Percentiles rank a stretch among this genome's conserved stretches.
These are phyloP conservation scores for Archips xylosteana DNA, from an alignment of 2,888 invertebrate genomes.

Conservation along the genomic window DNA sequence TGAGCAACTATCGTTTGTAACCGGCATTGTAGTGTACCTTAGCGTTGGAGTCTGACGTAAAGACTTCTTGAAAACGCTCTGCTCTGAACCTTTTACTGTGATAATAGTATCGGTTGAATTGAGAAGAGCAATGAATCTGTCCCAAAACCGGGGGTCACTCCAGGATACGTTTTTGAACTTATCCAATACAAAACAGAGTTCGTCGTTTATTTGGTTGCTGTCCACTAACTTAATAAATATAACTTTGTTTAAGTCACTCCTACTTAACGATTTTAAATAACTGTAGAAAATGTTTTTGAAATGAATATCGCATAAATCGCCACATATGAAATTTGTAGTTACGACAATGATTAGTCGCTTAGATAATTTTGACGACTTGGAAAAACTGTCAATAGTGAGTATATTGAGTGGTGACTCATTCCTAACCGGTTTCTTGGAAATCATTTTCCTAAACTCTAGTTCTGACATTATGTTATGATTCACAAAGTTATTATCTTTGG, in stretches of 20 bases:
- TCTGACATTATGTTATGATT: conserved; percentile 89
- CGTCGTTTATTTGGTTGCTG: conserved; percentile 79
- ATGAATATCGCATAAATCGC: conserved; percentile 79
- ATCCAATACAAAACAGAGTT: conserved; percentile 77
- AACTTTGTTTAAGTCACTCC: conserved; percentile 78
- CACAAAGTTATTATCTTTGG: conserved; percentile 90
- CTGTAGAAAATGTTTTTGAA: conserved; percentile 82
- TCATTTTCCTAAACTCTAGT: conserved; percentile 89
- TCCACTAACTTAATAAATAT: conserved; percentile 79
- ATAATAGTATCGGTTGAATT: conserved; percentile 87
- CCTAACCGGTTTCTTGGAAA: conserved; percentile 89
- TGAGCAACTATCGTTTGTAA: conserved; percentile 82
- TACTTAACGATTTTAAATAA: conserved; percentile 79
- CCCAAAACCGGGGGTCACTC: conserved; percentile 94
- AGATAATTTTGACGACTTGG: conserved; percentile 78
- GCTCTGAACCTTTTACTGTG: conserved; percentile 76
- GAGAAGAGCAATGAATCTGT: conserved; percentile 91
- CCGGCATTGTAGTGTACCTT: conserved; percentile 86
- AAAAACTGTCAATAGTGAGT: conserved; percentile 82
- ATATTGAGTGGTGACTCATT: conserved; percentile 88
- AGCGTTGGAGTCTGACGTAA: conserved; percentile 77
- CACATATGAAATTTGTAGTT: conserved; percentile 85
- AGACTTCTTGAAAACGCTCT: conserved; percentile 82
- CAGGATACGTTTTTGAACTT: conserved; percentile 89
- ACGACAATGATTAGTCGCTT: conserved; percentile 85